Percentiles rank a stretch among this genome's conserved stretches.
These are phyloP conservation scores for Stratiolaelaps scimitus DNA, from an alignment of 1,140 invertebrate genomes.

Conservation along the genomic window DNA sequence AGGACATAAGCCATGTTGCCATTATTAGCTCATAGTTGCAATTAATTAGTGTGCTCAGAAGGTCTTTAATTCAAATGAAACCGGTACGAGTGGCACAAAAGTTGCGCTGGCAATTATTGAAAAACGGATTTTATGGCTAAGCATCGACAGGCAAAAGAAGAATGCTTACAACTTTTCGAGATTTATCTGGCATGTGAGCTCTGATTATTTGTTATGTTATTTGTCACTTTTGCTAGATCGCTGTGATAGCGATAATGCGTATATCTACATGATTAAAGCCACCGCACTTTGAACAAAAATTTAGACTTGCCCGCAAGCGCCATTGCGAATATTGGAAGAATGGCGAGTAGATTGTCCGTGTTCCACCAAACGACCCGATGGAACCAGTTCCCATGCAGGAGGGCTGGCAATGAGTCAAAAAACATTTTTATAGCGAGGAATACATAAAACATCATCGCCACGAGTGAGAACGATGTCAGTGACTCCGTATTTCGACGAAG, in stretches of 20 bases:
- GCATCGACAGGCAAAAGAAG: slow-evolving; percentile 4
- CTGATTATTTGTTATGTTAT: too few species aligned
- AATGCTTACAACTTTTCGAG: too few species aligned
- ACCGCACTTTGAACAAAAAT: slow-evolving; percentile 63
- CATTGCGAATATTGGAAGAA: slow-evolving; percentile 87
- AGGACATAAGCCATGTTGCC: too few species aligned
- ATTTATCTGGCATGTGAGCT: too few species aligned
- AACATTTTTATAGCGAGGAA: slow-evolving; percentile 77
- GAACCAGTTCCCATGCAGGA: slow-evolving; percentile 59
- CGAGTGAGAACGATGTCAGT: slow-evolving; percentile 67
- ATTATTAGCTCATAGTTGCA: too few species aligned
- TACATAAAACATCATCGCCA: slow-evolving; percentile 79
- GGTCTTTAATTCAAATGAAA: neutral
- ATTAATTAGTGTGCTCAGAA: neutral
- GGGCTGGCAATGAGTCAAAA: slow-evolving; percentile 56
- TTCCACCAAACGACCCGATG: slow-evolving; percentile 66
- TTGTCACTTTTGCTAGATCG: too few species aligned
- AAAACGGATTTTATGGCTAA: neutral
- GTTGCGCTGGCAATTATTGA: neutral
- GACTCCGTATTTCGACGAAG: slow-evolving; percentile 80
- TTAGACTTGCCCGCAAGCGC: slow-evolving; percentile 48
- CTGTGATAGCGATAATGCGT: too few species aligned
- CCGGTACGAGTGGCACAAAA: neutral
- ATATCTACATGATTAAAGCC: neutral
- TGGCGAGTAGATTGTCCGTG: slow-evolving; percentile 66